A percentile compares a stretch with the other conserved stretches of the same genome.
phyloP scores from a whole-genome alignment of 2,113 vertebrate genomes.

The Nesoenas mayeri region DNA sequence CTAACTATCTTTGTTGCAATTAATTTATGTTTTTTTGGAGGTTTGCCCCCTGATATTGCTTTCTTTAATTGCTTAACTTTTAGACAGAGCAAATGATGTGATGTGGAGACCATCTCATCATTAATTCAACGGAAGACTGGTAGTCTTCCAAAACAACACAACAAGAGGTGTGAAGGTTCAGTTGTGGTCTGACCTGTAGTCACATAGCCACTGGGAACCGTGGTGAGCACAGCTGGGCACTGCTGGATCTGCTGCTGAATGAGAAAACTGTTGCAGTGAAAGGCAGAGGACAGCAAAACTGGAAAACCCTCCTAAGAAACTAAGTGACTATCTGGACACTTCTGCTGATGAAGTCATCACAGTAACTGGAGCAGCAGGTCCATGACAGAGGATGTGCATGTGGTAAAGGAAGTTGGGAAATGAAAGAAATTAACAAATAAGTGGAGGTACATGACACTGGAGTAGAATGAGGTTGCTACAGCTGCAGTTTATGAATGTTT shows the following conservation, averaged over 20 bases:
- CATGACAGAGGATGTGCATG: background rate
- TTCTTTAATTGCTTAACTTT: background rate
- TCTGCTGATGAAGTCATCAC: background rate
- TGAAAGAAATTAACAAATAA: background rate
- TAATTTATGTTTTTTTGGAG: rapidly evolving
- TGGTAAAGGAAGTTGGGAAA: background rate
- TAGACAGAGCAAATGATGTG: background rate
- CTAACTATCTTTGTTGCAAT: background rate
- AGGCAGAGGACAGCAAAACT: background rate
- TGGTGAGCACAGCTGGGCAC: background rate
- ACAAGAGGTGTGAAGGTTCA: background rate
- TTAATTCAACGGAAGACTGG: background rate
- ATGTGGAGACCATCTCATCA: background rate
- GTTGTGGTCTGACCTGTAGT: background rate
- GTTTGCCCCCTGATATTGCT: background rate
- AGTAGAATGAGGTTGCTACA: background rate
- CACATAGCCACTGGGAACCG: background rate
- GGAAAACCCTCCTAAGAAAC: background rate
- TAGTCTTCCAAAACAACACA: background rate
- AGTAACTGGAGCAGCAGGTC: background rate
- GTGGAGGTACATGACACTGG: background rate
- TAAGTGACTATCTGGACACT: too few species aligned
- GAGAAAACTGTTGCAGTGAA: background rate
- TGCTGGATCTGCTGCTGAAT: background rate
- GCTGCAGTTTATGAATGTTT: background rate